Conservation (phyloP, 2,113 vertebrate species). For the Dipodomys spectabilis region DNA sequence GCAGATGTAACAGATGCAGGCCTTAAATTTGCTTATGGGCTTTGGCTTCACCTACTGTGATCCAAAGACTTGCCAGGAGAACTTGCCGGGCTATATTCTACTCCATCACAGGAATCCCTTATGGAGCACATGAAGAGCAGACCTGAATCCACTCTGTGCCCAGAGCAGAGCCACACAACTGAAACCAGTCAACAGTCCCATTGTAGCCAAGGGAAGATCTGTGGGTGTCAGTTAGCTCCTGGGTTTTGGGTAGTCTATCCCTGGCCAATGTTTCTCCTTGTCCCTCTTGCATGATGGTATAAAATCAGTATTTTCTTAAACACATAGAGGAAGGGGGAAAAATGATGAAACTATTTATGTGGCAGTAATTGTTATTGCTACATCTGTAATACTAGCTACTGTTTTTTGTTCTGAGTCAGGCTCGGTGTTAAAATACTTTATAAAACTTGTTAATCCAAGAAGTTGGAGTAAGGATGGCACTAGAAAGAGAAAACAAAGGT, state of each 20-base stretch:
- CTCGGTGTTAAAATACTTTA: background rate
- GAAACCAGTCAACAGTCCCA: background rate
- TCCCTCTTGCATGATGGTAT: background rate
- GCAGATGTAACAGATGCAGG: background rate
- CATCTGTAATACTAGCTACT: background rate
- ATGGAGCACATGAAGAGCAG: background rate
- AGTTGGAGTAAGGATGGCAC: slow-evolving; percentile 41
- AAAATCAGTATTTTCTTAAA: slow-evolving; percentile 18
- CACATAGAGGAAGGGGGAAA: background rate
- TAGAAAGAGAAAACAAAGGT: slow-evolving; percentile 38
- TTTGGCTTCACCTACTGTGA: background rate
- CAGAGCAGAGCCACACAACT: background rate
- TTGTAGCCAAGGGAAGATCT: background rate
- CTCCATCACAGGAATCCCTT: background rate
- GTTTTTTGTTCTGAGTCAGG: slow-evolving; percentile 6
- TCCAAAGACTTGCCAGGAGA: background rate
- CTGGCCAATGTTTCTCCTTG: background rate
- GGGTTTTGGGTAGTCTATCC: background rate
- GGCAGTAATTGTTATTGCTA: background rate
- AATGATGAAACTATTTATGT: background rate
- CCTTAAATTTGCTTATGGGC: background rate
- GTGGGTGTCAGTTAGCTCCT: background rate
- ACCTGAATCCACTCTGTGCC: background rate
- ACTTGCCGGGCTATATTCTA: background rate
- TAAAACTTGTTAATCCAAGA: background rate